These are phyloP conservation scores for Cryptoleucopteryx plumbea DNA, from an alignment of 2,113 vertebrate species.

Conservation along the genomic window DNA sequence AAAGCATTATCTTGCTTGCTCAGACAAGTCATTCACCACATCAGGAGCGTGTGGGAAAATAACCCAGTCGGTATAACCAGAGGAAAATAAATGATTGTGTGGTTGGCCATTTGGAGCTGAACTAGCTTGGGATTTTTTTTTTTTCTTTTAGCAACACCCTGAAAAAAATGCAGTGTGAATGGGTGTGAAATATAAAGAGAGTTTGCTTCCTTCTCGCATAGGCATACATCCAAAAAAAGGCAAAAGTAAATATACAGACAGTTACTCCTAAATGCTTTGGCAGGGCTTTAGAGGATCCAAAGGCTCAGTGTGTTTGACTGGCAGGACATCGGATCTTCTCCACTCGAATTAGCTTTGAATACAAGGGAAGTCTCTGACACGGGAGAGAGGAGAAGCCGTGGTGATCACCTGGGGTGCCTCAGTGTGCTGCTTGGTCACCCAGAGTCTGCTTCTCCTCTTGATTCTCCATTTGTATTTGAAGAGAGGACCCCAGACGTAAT, in stretches of 20 bases:
- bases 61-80: background rate
- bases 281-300: constrained; percentile 8
- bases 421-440: background rate
- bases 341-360: background rate
- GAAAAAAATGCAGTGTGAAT: constrained; percentile 4
- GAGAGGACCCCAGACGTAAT: background rate
- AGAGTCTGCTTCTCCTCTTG: background rate
- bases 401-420: constrained; percentile 6
- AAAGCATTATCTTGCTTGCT: constrained; percentile 62
- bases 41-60: constrained; percentile 67
- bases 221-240: background rate
- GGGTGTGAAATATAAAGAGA: constrained; percentile 1
- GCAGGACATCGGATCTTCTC: background rate
- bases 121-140: constrained; percentile 13
- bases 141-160: constrained; percentile 26
- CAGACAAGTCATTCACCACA: constrained; percentile 61
- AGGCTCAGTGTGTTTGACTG: background rate
- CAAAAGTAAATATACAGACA: constrained; percentile 6
- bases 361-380: background rate
- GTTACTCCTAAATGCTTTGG: background rate
- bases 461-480: background rate
- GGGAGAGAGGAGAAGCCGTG: constrained; percentile 1
- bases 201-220: constrained; percentile 5
- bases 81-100: constrained; percentile 8
- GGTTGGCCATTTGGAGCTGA: constrained; percentile 40